A percentile compares a stretch with the other conserved stretches of the same genome.
Conservation (phyloP, 1,140 invertebrate genomes). For the Anastrepha ludens region DNA sequence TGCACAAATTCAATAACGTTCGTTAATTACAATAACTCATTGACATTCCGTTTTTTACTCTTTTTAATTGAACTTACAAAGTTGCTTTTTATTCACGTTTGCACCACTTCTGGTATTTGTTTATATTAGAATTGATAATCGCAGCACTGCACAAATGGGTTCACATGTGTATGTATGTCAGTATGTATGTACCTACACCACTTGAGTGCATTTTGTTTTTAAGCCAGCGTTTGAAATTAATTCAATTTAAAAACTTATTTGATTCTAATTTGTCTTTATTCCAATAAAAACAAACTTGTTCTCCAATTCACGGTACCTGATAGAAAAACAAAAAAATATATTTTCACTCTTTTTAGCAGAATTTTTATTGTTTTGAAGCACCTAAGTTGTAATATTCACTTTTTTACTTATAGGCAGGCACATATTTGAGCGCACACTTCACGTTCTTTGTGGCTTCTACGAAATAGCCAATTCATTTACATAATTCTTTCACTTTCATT, state of each 20-base stretch:
- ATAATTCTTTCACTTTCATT: conserved; percentile 31
- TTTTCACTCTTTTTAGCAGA: too few species aligned
- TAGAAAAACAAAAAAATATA: too few species aligned
- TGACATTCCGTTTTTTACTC: not conserved
- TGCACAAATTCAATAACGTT: not conserved
- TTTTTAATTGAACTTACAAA: not conserved
- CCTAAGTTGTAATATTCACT: not conserved
- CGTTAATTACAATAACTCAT: not conserved
- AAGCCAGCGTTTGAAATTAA: too few species aligned
- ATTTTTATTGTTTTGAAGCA: not conserved
- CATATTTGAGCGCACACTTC: not conserved
- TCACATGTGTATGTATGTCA: not conserved
- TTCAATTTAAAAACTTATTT: too few species aligned
- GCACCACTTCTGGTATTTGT: too few species aligned
- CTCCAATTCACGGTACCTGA: too few species aligned
- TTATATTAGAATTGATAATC: too few species aligned
- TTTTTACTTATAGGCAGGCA: not conserved
- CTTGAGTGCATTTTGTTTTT: too few species aligned
- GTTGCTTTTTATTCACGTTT: too few species aligned
- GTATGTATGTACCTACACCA: not conserved
- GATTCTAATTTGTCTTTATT: too few species aligned
- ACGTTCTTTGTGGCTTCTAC: conserved; percentile 30
- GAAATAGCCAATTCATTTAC: not conserved
- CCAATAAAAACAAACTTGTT: too few species aligned
- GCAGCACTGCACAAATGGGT: too few species aligned